Base-by-base conservation (phyloP, 1,140 invertebrate genomes). In the Psix sp. region DNA sequence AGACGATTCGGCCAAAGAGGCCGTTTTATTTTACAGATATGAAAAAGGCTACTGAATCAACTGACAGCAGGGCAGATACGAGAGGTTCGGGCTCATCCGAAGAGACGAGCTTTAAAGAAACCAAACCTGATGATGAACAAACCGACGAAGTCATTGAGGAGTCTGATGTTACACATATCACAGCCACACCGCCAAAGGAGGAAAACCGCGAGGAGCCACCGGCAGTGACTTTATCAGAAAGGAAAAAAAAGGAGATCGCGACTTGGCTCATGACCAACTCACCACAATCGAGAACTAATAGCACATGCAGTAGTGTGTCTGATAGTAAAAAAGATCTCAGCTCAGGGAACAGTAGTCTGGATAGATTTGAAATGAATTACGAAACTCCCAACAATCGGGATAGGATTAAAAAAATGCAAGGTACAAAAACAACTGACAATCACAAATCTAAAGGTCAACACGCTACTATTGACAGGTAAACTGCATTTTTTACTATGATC, bases 341-440 rank as follows among this genome's bases (percentile, higher is more conserved):
- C 36, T 87, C 85, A 24, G 85, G 85, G 5, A 82, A 87, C 20
- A 88, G 84, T 18, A 88, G 84, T 46, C 65, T 88, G 14, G 86
- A 88, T 29, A 78, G 84, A 43, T 70, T 87, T 6, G 86, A 88
- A 38, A 21, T 78, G 54, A 78, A 82, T 38, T 80, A 84, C 52
- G 85, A 88, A 74, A 88, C 86, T 16, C 86, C 86, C 3, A 88
- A 88, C 73, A 88, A 88, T 67, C 80, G 86, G 31, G 81, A 29
- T 0, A 86, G 74, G 67, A 71, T 49, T 4, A 79, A 59, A 18
- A 17, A 16, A 4, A 31, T 3, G 3, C 45, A 15, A 9, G 51
- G 49, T 18, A 21, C 33, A 5, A 48, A 40, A 17, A 76, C 29
- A n/a, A 5, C 24, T 16, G 43, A n/a, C 29, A 13, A 16, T 31